Base-by-base conservation (phyloP, 92 coral and sea anemone genomes). In the Zoanthus sansibaricus region DNA sequence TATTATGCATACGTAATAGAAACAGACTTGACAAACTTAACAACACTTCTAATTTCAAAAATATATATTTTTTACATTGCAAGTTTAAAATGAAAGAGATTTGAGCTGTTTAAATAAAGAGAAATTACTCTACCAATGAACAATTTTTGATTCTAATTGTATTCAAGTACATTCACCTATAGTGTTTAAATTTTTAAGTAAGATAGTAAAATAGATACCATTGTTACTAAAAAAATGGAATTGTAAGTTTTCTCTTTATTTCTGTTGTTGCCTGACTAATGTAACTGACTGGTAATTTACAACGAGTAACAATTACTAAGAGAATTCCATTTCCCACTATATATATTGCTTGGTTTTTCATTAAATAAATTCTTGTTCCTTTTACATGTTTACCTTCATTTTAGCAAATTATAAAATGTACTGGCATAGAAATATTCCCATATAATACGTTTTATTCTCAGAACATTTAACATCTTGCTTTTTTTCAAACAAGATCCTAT, bases 181-280 rank as follows among this genome's bases (percentile, higher is more conserved):
- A 14, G n/a, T 49, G 66, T 62, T 17, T 17, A 16, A 9, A 16
- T 62, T 62, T 61, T 62, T 17, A 11, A 49, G 55, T 49, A 62
- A 21, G 9, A 58, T 62, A 62, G 69, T 20, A 62, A 62, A 62
- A 62, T 62, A 62, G 69, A 62, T 62, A 16, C 31, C 30, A 17
- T 3, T 62, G n/a, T 17, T 86, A 93, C 7, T 62, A 93, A 91
- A 93, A 25, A 93, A 91, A 91, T 90, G 71, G 83, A 79, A 59
- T 82, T 55, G 89, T 33, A 17, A 42, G 33, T 78, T 15, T 21
- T 18, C 4, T 5, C 16, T 0, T 20, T 18, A 15, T 14, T n/a
- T 62, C 71, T 79, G 72, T 79, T 20, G 55, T 58, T 25, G 17
- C n/a, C 59, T 78, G 11, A 32, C 20, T 25, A 25, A 25, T 25